These are phyloP conservation scores for Tachyglossus aculeatus DNA, from an alignment of 2,797 vertebrate genomes.

Conservation along the genomic window DNA sequence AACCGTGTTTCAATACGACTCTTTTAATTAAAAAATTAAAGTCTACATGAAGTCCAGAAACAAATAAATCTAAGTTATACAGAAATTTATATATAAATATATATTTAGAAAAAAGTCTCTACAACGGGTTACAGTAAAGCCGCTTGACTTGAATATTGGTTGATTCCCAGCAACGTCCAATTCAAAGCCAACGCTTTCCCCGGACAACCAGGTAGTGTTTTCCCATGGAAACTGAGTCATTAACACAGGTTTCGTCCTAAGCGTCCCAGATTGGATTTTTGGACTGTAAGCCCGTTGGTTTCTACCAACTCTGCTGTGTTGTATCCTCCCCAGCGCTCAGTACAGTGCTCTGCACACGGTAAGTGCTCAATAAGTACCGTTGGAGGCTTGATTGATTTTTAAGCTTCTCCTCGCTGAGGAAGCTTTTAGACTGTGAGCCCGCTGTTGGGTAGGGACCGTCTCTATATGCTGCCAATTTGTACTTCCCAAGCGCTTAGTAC, in stretches of 20 bases:
- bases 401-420: no score
- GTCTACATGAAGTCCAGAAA: conserved; percentile 58
- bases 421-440: no score
- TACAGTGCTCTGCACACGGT: background rate
- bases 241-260: conserved; percentile 47
- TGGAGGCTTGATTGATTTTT: no score
- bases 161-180: conserved; percentile 53
- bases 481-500: no score
- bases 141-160: no score
- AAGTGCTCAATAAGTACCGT: conserved; percentile 5
- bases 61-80: conserved; percentile 47
- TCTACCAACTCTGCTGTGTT: background rate
- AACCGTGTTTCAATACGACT: conserved; percentile 54
- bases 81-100: conserved; percentile 51
- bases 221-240: conserved; percentile 33
- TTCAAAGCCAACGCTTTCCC: conserved; percentile 51
- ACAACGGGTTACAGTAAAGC: conserved; percentile 53
- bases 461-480: no score
- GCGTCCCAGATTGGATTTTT: conserved; percentile 48
- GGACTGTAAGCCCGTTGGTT: conserved; percentile 20
- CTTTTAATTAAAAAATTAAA: conserved; percentile 53
- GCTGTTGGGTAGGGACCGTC: no score
- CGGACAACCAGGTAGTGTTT: conserved; percentile 27
- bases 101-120: conserved; percentile 48
- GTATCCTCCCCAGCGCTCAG: conserved; percentile 1